Evolutionary conservation across 2,888 invertebrate genomes (phyloP), one percentile per base, ranked within the genome.

Genomic region (Meta bourneti): DNA sequence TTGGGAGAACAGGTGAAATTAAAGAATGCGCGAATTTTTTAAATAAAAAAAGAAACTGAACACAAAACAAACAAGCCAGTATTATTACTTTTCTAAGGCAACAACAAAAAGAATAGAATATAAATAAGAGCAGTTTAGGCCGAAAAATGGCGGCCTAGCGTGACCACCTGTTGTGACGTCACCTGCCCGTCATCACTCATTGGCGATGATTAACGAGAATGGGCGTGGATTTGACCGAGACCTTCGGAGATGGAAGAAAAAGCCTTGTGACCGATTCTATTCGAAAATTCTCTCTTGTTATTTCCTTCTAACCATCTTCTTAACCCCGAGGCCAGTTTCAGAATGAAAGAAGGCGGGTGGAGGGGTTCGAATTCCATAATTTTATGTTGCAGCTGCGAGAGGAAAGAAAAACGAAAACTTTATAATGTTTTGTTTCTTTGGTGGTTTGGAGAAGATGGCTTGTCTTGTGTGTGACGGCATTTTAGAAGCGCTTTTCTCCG

Each of bases 111-210:
- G 49, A 85, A 87, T 72, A 74, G 20, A 83, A 89, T 78, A 83
- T 78, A 83, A 89, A 89, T 78, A 83, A 83, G 48, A 19, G 71
- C 79, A 79, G 79, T 89, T 82, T 74, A 77, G 51, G 51, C 83
- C 16, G 51, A 89, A 82, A n/a, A 89, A 78, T 83, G 77, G 77
- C 83, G 78, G 51, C 48, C 75, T 75, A 79, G 82, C 82, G 82
- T 91, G 77, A 87, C 87, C 91, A 91, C 91, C 91, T 91, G 91
- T 91, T 87, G 82, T 91, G 91, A 87, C 91, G 87, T 91, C 86
- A 91, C 77, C 86, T 71, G 82, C 75, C 91, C 91, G 86, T 90
- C 90, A 90, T 86, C 90, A 90, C 90, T 90, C 81, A 90, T 90
- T 90, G 81, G 51, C 61, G 81, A 91, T 91, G 91, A 91, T 91